phyloP scores from a whole-genome alignment of 2,888 invertebrate genomes.

The Drosophila meridionalis region DNA sequence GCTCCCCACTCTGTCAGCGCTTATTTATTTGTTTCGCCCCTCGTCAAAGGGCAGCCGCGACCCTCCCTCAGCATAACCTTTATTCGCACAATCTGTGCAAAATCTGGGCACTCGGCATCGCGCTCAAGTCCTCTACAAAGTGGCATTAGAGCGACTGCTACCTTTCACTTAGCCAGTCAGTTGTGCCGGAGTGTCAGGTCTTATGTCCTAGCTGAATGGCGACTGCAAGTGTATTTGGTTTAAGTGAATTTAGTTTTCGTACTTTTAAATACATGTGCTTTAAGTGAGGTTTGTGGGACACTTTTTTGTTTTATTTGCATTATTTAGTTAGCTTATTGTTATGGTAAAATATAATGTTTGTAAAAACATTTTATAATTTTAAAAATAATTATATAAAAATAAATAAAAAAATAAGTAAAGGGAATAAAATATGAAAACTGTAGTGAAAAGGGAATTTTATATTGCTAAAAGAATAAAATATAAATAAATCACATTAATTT shows the following conservation, averaged over 20 bases:
- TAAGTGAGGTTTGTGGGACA: neutral
- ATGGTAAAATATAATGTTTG: neutral
- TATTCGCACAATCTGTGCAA: constrained; percentile 41
- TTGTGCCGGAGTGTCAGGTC: constrained; percentile 40
- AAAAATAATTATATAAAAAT: too few relatives aligned
- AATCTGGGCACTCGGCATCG: constrained; percentile 46
- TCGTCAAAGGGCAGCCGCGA: constrained; percentile 8
- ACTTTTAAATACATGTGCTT: neutral
- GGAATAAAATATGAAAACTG: too few relatives aligned
- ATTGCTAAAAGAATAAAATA: too few relatives aligned
- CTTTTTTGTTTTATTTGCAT: neutral
- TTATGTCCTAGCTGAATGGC: constrained; percentile 44
- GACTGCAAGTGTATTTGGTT: constrained; percentile 1
- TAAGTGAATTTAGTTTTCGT: constrained; percentile 15
- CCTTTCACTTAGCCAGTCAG: constrained; percentile 57
- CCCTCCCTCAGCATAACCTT: neutral
- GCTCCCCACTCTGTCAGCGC: constrained; percentile 22
- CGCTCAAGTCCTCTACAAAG: constrained; percentile 53
- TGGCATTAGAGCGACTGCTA: constrained; percentile 51
- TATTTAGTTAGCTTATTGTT: neutral
- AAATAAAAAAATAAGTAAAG: too few relatives aligned
- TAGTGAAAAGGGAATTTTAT: too few relatives aligned
- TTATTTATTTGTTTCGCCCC: constrained; percentile 69
- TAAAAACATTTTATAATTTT: too few relatives aligned
- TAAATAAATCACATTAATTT: too few relatives aligned